Percentiles rank a stretch among this genome's conserved stretches.
Evolutionary conservation across 2,113 vertebrate species (phyloP).

Genomic region (Antigone vipio): DNA sequence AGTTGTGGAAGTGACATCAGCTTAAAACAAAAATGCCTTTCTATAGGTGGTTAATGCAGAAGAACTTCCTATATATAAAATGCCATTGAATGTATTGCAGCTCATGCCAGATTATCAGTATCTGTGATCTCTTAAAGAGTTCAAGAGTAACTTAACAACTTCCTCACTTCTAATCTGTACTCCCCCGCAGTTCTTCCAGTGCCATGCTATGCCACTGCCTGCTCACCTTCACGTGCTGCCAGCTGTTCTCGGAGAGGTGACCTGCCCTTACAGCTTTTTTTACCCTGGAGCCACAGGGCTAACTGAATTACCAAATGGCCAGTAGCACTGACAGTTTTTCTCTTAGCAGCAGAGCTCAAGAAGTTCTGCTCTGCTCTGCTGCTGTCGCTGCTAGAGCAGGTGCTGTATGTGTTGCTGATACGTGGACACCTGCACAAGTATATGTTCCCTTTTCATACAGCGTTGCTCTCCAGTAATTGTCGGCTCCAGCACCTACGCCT

Average conservation of each 20-base stretch:
- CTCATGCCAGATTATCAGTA: neutral
- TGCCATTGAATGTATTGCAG: neutral
- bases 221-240: neutral
- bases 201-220: neutral
- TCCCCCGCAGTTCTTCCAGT: neutral
- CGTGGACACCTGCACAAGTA: rapidly evolving
- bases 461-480: neutral
- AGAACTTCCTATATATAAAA: neutral
- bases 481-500: neutral
- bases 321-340: neutral
- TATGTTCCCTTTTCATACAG: rapidly evolving
- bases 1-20: neutral
- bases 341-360: neutral
- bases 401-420: neutral
- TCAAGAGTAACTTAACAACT: neutral
- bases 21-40: neutral
- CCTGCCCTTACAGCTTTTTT: neutral
- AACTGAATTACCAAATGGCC: neutral
- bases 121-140: neutral
- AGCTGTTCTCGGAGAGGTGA: neutral
- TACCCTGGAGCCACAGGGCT: neutral
- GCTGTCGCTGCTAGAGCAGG: neutral
- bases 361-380: neutral
- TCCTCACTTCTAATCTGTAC: neutral
- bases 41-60: neutral